Conservation (phyloP, 2,888 invertebrate genomes). For the Cremastinae sp. region DNA sequence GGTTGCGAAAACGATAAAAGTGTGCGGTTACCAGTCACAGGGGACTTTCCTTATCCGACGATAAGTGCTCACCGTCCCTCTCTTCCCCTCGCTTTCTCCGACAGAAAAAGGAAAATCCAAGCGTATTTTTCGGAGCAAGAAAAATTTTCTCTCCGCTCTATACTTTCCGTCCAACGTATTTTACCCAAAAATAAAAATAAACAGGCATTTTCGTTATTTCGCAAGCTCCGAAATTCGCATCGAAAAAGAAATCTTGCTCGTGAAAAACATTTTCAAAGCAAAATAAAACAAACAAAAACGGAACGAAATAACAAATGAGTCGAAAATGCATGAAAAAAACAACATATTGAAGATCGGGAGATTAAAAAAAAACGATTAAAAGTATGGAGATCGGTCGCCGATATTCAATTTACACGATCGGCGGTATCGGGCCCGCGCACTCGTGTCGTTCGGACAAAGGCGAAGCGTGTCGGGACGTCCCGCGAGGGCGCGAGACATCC, state of each 20-base stretch:
- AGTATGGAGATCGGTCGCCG: constrained; percentile 46
- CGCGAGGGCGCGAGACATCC: constrained; percentile 46
- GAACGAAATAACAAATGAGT: too few species aligned
- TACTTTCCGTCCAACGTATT: neutral
- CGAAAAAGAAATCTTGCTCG: too few species aligned
- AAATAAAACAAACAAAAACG: too few species aligned
- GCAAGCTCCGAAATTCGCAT: too few species aligned
- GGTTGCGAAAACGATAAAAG: constrained; percentile 48
- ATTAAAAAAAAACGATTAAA: neutral
- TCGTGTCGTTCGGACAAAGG: constrained; percentile 7
- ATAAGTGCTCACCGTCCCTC: constrained; percentile 51
- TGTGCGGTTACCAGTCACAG: constrained; percentile 34
- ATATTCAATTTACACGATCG: constrained; percentile 32
- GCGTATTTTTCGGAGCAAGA: constrained; percentile 20
- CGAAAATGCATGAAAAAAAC: too few species aligned
- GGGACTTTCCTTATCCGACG: constrained; percentile 21
- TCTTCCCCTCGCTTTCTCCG: constrained; percentile 13
- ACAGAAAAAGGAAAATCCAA: constrained; percentile 14
- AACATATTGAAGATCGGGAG: too few species aligned
- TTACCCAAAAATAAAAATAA: too few species aligned
- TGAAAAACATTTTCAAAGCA: too few species aligned
- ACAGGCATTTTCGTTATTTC: too few species aligned
- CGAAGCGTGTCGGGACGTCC: constrained; percentile 50
- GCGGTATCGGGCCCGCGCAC: too few species aligned
- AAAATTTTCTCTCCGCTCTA: constrained; percentile 30